A percentile compares a stretch with the other conserved stretches of the same genome.
Conservation (phyloP, 1,140 invertebrate species). For the Eriosoma lanigerum region DNA sequence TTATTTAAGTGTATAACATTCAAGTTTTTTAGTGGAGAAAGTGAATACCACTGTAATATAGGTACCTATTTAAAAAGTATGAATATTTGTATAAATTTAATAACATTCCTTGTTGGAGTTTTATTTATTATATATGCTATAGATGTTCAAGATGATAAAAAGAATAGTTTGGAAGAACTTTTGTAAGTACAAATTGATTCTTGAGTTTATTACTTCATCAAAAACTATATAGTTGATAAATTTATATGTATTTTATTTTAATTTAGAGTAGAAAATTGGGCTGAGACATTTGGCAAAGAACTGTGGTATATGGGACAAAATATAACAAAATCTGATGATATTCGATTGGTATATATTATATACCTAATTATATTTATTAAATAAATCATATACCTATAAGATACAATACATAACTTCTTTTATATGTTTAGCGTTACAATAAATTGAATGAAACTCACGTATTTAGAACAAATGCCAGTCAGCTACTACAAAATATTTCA, state of each 20-base stretch:
- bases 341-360: constrained; percentile 61
- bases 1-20: neutral
- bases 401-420: too few relatives aligned
- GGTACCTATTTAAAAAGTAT: neutral
- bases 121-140: constrained; percentile 24
- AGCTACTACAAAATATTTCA: constrained; percentile 26
- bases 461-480: constrained; percentile 37
- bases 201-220: neutral
- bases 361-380: neutral
- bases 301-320: constrained; percentile 64
- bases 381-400: too few relatives aligned
- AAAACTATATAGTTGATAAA: neutral
- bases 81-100: constrained; percentile 28
- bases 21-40: neutral
- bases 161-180: constrained; percentile 25
- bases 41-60: neutral
- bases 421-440: constrained; percentile 33
- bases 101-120: constrained; percentile 16
- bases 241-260: constrained; percentile 43
- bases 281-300: constrained; percentile 64
- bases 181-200: constrained; percentile 40
- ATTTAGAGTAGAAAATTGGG: constrained; percentile 65
- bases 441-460: constrained; percentile 40
- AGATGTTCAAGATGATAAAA: constrained; percentile 36
- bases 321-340: constrained; percentile 65